Percentiles rank a stretch among this genome's conserved stretches.
Evolutionary conservation across 2,797 vertebrate species (phyloP).

Genomic region (Micrastur ruficollis): DNA sequence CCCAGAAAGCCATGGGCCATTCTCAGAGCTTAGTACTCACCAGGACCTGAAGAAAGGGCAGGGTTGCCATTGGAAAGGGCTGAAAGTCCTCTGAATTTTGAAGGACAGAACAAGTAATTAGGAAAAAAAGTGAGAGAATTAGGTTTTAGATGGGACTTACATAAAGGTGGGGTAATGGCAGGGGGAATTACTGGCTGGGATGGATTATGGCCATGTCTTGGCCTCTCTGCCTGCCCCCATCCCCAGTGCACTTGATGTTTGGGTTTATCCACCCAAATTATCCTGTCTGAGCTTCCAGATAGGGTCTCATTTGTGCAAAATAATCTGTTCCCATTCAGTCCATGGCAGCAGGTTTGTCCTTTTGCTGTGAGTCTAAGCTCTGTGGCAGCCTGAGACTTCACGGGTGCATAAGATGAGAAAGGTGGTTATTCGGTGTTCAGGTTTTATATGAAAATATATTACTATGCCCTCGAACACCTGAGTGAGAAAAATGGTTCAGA

Average conservation of each 20-base stretch:
- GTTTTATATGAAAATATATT: background rate
- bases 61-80: background rate
- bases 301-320: background rate
- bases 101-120: background rate
- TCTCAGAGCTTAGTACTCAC: background rate
- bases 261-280: background rate
- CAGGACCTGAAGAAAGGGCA: background rate
- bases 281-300: background rate
- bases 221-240: background rate
- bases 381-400: background rate
- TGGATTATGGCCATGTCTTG: background rate
- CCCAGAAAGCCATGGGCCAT: background rate
- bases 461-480: background rate
- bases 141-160: background rate
- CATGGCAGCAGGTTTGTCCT: background rate
- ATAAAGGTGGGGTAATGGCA: fast-evolving
- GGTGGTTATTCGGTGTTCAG: background rate
- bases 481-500: background rate
- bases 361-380: background rate
- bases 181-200: background rate
- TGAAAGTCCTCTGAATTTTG: background rate
- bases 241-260: background rate
- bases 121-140: background rate
- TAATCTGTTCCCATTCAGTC: background rate
- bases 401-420: background rate